Evolutionary conservation across 1,140 invertebrate genomes (phyloP).

Genomic region (Drosophila rhopaloa): DNA sequence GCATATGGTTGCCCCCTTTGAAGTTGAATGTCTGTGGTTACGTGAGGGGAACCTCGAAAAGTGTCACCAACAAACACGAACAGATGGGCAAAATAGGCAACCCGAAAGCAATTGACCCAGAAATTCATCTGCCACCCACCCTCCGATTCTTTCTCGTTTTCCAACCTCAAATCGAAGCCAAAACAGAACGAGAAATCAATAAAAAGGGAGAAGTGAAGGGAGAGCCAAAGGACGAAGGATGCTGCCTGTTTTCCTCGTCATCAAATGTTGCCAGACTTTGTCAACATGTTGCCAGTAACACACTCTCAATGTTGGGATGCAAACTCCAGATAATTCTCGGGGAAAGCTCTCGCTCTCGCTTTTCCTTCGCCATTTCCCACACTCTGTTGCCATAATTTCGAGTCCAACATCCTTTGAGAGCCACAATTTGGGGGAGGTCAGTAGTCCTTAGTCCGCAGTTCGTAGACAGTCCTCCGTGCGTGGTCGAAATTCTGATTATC

Average conservation of each 20-base stretch:
- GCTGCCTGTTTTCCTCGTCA: conserved; percentile 3
- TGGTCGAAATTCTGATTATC: conserved; percentile 43
- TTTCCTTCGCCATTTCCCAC: not conserved
- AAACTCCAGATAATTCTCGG: conserved; percentile 22
- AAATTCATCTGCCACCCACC: conserved; percentile 21
- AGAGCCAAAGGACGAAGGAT: conserved; percentile 11
- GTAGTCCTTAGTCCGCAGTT: conserved; percentile 16
- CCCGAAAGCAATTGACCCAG: conserved; percentile 43
- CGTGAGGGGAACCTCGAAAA: not conserved
- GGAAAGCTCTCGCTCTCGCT: conserved; percentile 33
- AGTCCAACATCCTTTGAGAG: not conserved
- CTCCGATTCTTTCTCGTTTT: not conserved
- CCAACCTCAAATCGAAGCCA: conserved; percentile 35
- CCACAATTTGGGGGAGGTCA: conserved; percentile 23
- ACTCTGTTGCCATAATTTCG: conserved; percentile 49
- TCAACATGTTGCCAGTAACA: conserved; percentile 29
- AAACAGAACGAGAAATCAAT: conserved; percentile 49
- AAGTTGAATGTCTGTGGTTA: conserved; percentile 28
- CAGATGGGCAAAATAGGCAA: conserved; percentile 3
- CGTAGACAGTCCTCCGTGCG: conserved; percentile 28
- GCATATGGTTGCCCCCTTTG: not conserved
- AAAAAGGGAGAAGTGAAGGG: not conserved
- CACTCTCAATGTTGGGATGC: not conserved
- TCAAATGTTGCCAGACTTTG: conserved; percentile 33
- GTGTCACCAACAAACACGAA: conserved; percentile 6